Evolutionary conservation across 2,888 invertebrate genomes (phyloP), one percentile per base, ranked within the genome.

Genomic region (Athrips mouffetella): DNA sequence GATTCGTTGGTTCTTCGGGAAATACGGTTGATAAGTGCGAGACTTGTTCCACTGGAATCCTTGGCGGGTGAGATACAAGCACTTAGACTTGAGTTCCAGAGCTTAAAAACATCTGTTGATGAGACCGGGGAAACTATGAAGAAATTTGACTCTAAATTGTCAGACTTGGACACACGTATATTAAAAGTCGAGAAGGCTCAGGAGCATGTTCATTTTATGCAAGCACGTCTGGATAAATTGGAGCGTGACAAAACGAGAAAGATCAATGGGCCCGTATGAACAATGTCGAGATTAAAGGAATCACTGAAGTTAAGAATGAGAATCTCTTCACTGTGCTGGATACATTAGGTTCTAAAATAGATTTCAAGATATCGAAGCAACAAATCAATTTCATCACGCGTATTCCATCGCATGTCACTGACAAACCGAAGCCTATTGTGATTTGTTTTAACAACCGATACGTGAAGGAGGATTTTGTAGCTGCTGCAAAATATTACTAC

Each of bases 211-310:
- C n/a, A n/a, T n/a, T n/a, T n/a, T n/a, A n/a, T n/a, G n/a, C n/a
- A n/a, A n/a, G n/a, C n/a, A n/a, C n/a, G n/a, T n/a, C n/a, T 30
- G n/a, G 30, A 30, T n/a, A n/a, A 30, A 3, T 7, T 40, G 2
- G n/a, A 40, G n/a, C 2, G 5, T 4, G 21, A 21, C 3, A n/a
- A n/a, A n/a, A 40, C 16, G 41, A 41, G 15, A 23, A 15, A 15
- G 41, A 41, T 2, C 41, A 41, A 18, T 41, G 25, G 25, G 6
- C 25, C 8, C n/a, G 41, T 5, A 41, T 41, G 41, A 41, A 41
- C 10, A 41, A 41, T 25, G 18, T 27, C 4, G 41, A 41, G 27
- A 41, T 41, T 16, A 41, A 41, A 16, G 41, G 41, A 11, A n/a
- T 41, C 3, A 3, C 11, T 2, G 11, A 25, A 27, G 18, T 6